phyloP scores from a whole-genome alignment of 2,888 invertebrate genomes.

The Chorisops tibialis region DNA sequence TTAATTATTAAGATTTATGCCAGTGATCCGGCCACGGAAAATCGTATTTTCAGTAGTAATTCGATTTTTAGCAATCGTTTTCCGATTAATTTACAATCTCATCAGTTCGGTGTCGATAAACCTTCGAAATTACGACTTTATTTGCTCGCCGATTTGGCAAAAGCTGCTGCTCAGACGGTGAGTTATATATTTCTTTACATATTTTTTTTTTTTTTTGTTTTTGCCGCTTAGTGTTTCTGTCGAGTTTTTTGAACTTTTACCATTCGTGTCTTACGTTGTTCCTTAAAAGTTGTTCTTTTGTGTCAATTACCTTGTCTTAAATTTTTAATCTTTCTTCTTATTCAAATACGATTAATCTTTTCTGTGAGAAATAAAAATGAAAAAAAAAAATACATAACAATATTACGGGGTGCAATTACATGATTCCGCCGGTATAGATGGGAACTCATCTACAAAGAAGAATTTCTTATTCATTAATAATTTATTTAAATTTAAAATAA shows the following conservation, averaged over 20 bases:
- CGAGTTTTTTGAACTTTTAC: conserved; percentile 18
- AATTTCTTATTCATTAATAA: no score
- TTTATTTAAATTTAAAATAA: no score
- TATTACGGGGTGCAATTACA: no score
- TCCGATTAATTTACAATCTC: conserved; percentile 27
- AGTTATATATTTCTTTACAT: conserved; percentile 10
- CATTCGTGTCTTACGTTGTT: background rate
- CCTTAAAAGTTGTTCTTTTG: no score
- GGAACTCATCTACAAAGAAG: no score
- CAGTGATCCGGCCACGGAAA: conserved; percentile 30
- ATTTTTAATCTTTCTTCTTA: no score
- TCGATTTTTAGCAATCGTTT: conserved; percentile 27
- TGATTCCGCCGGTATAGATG: no score
- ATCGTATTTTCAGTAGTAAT: conserved; percentile 26
- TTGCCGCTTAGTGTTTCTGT: background rate
- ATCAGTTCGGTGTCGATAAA: conserved; percentile 29
- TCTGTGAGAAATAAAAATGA: no score
- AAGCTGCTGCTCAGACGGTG: conserved; percentile 24
- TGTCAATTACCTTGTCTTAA: no score
- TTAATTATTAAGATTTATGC: background rate
- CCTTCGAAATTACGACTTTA: conserved; percentile 31
- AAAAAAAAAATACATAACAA: no score
- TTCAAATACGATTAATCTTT: no score
- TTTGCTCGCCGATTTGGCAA: conserved; percentile 30
- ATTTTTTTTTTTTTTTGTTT: conserved; percentile 8